Conservation (phyloP, 1,140 invertebrate genomes). For the Drosophila tsacasi region DNA sequence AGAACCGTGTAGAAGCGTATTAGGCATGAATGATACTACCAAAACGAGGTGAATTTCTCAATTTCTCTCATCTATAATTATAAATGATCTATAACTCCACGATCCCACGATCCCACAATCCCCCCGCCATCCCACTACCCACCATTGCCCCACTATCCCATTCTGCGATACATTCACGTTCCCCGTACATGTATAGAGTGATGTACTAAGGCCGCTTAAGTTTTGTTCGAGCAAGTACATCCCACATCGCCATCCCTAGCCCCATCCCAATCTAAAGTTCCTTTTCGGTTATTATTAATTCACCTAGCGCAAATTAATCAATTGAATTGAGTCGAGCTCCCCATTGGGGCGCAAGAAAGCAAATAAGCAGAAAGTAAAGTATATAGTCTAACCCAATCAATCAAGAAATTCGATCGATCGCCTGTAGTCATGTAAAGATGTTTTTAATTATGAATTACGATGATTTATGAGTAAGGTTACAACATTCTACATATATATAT, state of each 20-base stretch:
- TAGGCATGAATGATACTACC: slow-evolving; percentile 56
- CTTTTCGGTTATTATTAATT: slow-evolving; percentile 17
- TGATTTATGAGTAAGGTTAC: slow-evolving; percentile 34
- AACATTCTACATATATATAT: slow-evolving; percentile 54
- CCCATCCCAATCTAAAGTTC: not conserved
- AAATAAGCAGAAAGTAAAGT: slow-evolving; percentile 25
- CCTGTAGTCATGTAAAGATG: slow-evolving; percentile 68
- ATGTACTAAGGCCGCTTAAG: not conserved
- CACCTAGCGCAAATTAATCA: slow-evolving; percentile 42
- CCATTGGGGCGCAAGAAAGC: not conserved
- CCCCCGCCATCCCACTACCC: not conserved
- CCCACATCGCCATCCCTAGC: not conserved
- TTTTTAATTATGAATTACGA: slow-evolving; percentile 69
- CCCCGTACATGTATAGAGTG: not conserved
- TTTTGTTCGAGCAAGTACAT: not conserved
- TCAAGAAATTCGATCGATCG: slow-evolving; percentile 41
- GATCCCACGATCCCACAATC: not conserved
- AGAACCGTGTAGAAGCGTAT: slow-evolving; percentile 58
- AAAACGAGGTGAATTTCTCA: slow-evolving; percentile 74
- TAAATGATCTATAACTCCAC: slow-evolving; percentile 29
- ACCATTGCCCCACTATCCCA: not conserved
- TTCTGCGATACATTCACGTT: not conserved
- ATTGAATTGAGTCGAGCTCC: slow-evolving; percentile 35
- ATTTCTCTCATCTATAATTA: slow-evolving; percentile 60
- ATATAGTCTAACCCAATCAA: slow-evolving; percentile 40